Conservation (phyloP, 1,140 invertebrate genomes). For the Neuroterus valhalla region DNA sequence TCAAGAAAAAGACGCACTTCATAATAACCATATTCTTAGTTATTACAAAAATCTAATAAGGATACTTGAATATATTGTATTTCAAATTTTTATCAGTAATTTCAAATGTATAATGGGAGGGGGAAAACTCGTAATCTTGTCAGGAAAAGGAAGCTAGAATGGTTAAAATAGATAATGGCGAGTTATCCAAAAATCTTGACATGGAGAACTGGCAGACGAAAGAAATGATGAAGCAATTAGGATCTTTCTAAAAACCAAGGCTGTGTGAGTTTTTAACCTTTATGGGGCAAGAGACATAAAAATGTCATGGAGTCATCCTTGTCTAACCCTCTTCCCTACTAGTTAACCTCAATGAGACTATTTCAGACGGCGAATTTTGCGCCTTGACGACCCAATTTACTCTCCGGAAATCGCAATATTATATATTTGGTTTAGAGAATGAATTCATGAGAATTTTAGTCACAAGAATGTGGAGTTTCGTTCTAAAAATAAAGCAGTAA, state of each 20-base stretch:
- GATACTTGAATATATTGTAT: not conserved
- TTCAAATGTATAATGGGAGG: no score
- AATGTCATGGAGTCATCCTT: not conserved
- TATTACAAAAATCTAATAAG: not conserved
- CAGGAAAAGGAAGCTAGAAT: not conserved
- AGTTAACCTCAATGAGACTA: slow-evolving; percentile 8
- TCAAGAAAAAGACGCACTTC: not conserved
- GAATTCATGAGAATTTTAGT: no score
- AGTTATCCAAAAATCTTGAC: not conserved
- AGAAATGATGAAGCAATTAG: not conserved
- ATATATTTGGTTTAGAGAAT: no score
- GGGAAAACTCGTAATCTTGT: no score
- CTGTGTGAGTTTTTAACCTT: not conserved
- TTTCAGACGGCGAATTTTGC: not conserved
- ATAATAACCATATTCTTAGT: not conserved
- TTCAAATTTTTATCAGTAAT: no score
- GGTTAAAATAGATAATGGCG: not conserved
- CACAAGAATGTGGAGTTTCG: no score
- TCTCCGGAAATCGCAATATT: not conserved
- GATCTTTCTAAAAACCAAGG: slow-evolving; percentile 7
- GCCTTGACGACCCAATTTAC: not conserved
- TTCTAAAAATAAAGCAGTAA: no score
- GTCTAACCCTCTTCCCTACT: not conserved
- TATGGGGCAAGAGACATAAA: not conserved
- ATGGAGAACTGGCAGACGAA: not conserved